These are phyloP conservation scores for Pygoscelis adeliae DNA, from an alignment of 2,113 vertebrate genomes.

Conservation along the genomic window DNA sequence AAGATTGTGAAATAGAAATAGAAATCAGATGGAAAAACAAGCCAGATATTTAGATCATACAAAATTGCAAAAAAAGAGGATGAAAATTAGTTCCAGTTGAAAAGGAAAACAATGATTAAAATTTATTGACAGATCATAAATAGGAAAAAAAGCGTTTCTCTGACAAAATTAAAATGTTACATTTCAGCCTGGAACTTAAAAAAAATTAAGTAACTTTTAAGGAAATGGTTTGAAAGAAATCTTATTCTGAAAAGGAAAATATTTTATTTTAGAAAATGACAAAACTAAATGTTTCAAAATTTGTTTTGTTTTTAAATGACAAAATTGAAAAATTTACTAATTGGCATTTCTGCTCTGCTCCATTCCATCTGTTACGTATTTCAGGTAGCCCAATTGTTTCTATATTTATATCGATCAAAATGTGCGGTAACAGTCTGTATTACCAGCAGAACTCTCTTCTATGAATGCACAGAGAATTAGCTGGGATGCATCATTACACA, in stretches of 20 bases:
- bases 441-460: neutral
- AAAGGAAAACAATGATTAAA: neutral
- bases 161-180: neutral
- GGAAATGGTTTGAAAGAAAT: neutral
- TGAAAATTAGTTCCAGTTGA: neutral
- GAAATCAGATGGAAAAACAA: neutral
- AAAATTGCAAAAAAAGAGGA: rapidly evolving
- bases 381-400: neutral
- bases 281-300: neutral
- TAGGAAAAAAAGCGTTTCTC: neutral
- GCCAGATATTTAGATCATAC: neutral
- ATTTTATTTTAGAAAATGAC: neutral
- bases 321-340: neutral
- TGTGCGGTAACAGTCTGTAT: neutral
- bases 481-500: neutral
- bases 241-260: neutral
- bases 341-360: neutral
- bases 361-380: neutral
- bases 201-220: neutral
- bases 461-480: neutral
- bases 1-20: neutral
- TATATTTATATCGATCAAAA: neutral
- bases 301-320: neutral
- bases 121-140: neutral
- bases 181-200: neutral